A percentile compares a stretch with the other conserved stretches of the same genome.
Evolutionary conservation across 2,888 invertebrate genomes (phyloP).

Genomic region (Apodemia zela): DNA sequence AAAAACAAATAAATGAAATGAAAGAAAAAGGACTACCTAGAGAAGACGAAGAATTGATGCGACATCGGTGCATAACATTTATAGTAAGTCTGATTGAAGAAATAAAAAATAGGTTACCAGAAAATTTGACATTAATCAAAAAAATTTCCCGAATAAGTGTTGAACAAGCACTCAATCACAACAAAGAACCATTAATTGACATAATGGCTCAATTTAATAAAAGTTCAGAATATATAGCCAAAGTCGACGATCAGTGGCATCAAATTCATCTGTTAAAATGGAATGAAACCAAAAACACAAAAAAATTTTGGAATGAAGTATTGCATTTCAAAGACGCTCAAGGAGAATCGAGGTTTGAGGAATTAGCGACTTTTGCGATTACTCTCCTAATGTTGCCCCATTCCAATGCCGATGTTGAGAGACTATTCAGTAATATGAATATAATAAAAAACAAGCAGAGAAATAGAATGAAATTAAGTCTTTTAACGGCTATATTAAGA

Average conservation of each 20-base stretch:
- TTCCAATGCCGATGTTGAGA: not conserved
- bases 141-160: too few relatives aligned
- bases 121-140: not conserved
- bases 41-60: not conserved
- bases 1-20: slow-evolving; percentile 1
- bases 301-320: too few relatives aligned
- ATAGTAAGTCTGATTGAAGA: not conserved
- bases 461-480: not conserved
- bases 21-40: not conserved
- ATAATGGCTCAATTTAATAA: too few relatives aligned
- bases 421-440: slow-evolving; percentile 12
- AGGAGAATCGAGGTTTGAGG: too few relatives aligned
- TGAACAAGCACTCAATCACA: too few relatives aligned
- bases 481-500: slow-evolving; percentile 16
- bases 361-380: not conserved
- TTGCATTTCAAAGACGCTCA: too few relatives aligned
- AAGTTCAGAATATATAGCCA: too few relatives aligned
- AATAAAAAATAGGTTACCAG: not conserved
- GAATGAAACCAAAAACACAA: too few relatives aligned
- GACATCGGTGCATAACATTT: not conserved
- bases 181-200: too few relatives aligned
- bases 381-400: not conserved
- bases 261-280: too few relatives aligned
- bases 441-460: slow-evolving; percentile 17
- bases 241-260: too few relatives aligned